Conservation (phyloP, 2,888 invertebrate genomes). For the Eledone cirrhosa region DNA sequence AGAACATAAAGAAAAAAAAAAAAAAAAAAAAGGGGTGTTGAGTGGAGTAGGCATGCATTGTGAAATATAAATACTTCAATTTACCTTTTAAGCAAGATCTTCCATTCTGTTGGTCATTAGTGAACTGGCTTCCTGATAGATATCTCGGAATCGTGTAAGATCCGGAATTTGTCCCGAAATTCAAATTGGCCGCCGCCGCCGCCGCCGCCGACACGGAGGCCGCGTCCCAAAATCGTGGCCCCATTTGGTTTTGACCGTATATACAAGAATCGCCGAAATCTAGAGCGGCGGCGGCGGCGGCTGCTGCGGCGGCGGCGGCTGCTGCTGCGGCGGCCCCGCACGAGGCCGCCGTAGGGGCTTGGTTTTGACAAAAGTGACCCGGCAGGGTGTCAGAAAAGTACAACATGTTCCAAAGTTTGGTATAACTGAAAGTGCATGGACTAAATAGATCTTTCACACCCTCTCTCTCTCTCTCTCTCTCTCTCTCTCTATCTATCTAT, state of each 20-base stretch:
- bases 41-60: no score
- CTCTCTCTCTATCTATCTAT: no score
- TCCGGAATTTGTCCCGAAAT: conserved; percentile 21
- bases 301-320: background rate
- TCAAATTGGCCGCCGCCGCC: conserved; percentile 12
- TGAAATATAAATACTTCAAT: background rate
- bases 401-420: background rate
- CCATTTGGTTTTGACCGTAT: conserved; percentile 21
- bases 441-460: no score
- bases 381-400: conserved; percentile 12
- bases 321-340: conserved; percentile 7
- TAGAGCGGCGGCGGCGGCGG: background rate
- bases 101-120: conserved; percentile 20
- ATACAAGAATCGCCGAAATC: conserved; percentile 25
- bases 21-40: no score
- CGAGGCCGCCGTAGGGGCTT: conserved; percentile 7
- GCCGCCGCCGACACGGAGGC: conserved; percentile 12
- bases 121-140: conserved; percentile 14
- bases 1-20: no score
- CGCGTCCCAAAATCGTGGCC: conserved; percentile 10
- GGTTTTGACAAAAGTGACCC: conserved; percentile 20
- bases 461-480: no score
- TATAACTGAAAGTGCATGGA: no score
- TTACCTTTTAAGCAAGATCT: background rate
- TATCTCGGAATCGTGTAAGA: conserved; percentile 16